Evolutionary conservation across 2,797 vertebrate genomes (phyloP), one percentile per base, ranked within the genome.

Genomic region (Pteronotus mesoamericanus): DNA sequence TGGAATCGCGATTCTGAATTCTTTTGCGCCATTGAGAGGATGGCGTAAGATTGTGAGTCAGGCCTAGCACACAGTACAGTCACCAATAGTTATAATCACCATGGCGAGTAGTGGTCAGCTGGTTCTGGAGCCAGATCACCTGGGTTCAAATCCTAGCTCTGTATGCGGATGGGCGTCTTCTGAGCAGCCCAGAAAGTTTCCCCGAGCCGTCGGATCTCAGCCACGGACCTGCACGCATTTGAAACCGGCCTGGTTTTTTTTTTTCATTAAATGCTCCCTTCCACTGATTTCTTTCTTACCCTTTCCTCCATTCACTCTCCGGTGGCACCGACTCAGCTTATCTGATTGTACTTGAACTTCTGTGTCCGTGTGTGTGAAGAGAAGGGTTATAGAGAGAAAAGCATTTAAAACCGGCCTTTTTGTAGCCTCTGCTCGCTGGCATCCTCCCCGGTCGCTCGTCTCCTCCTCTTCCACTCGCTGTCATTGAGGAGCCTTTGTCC

Each of bases 331-430:
- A 7, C 90, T 88, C 75, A 21, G 18, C 80, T 71, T 93, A 86
- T 91, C 96, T 96, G 83, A 93, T 39, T n/a, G 26, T 39, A 24
- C 42, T 55, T 83, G 89, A 69, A 26, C 72, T 32, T 66, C 4
- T 55, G 74, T 71, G 51, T 71, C 46, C 89, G 26, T 32, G 3
- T 37, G 14, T 7, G 14, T 5, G 26, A 24, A 64, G 83, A 57
- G 57, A 84, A 26, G 91, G 91, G 61, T 83, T 16, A 48, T 1
- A 10, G 75, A 61, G 61, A 77, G 42, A 64, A 74, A 39, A 64
- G 80, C 44, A 24, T 61, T 88, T 53, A 3, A 55, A 71, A 71
- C 74, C 26, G 1, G 10, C 15, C 71, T 75, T 79, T 80, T 44
- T 82, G 44, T 32, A 72, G 84, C 46, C 61, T 55, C 55, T 51